Evolutionary conservation across 2,797 vertebrate species (phyloP), one percentile per base, ranked within the genome.

Genomic region (Adelosebastes latens): DNA sequence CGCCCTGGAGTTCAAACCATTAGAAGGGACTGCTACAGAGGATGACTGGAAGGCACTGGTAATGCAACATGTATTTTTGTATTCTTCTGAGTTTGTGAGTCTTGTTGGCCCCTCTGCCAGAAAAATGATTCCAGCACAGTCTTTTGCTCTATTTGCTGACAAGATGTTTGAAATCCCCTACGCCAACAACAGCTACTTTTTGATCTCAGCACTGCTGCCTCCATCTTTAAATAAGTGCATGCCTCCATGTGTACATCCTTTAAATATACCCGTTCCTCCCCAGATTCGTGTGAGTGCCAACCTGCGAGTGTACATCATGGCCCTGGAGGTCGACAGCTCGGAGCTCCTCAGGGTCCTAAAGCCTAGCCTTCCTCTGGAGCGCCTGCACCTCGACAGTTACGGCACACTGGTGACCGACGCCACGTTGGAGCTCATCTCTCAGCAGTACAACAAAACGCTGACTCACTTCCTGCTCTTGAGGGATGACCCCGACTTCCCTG

Each of bases 361-460:
- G 95, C 99, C 99, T 63, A 98, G 97, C 94, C 96, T 99, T 85
- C 99, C 99, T 2, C 93, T 99, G 90, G 97, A 99, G 95, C 97
- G 98, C 87, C 97, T 99, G 93, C 99, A 99, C 90, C 97, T 99
- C 77, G 99, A 99, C 93, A 98, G 98, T 94, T 99, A 98, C 90
- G 95, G 96, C 90, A 96, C 97, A 29, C 96, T 96, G 84, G 97
- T 99, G 94, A 97, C 97, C 16, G 98, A 97, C 56, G 97, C 96
- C 66, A 96, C 97, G 66, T 93, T 99, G 94, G 98, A 99, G 94
- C 97, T 99, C 88, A 97, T 99, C 95, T 97, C 98, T 78, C 97
- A 97, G 95, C 99, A 99, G 94, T 99, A 99, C 88, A 97, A 97
- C 95, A 97, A 97, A 92, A 99, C 98, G 83, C 97, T 99, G 90